Evolutionary conservation across 2,113 vertebrate species (phyloP).

Genomic region (Noctilio leporinus): DNA sequence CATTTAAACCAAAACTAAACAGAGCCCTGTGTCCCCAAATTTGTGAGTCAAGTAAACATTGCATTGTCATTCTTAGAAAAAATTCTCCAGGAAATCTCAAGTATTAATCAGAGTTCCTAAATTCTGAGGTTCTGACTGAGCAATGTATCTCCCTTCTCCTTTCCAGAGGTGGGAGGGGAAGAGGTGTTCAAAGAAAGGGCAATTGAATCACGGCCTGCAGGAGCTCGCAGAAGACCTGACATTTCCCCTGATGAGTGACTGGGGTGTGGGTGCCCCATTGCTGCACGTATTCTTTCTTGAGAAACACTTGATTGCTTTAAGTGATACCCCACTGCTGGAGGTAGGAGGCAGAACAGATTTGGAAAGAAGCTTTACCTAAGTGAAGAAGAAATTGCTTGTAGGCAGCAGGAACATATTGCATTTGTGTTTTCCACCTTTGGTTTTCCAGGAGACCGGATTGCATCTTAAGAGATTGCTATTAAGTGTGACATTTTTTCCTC

Average conservation of each 20-base stretch:
- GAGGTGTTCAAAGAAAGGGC: constrained; percentile 27
- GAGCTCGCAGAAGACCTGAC: not conserved
- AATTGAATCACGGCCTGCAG: not conserved
- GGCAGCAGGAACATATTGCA: not conserved
- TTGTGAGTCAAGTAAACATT: not conserved
- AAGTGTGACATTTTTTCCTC: not conserved
- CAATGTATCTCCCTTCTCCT: not conserved
- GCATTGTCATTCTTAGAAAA: not conserved
- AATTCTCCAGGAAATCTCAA: not conserved
- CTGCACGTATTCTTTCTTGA: not conserved
- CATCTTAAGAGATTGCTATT: not conserved
- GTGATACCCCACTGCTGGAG: not conserved
- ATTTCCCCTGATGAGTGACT: not conserved
- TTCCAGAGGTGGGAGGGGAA: constrained; percentile 16
- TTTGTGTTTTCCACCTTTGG: not conserved
- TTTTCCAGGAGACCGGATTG: not conserved
- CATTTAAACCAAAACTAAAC: not conserved
- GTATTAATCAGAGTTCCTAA: not conserved
- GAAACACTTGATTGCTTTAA: constrained; percentile 12
- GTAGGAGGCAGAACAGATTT: constrained; percentile 5
- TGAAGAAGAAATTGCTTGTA: not conserved
- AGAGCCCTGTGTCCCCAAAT: not conserved
- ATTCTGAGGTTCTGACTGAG: not conserved
- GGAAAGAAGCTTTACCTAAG: not conserved
- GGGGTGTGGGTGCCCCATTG: constrained; percentile 12